A percentile compares a stretch with the other conserved stretches of the same genome.
Evolutionary conservation across 2,113 vertebrate genomes (phyloP).

Genomic region (Rousettus leschenaultii): DNA sequence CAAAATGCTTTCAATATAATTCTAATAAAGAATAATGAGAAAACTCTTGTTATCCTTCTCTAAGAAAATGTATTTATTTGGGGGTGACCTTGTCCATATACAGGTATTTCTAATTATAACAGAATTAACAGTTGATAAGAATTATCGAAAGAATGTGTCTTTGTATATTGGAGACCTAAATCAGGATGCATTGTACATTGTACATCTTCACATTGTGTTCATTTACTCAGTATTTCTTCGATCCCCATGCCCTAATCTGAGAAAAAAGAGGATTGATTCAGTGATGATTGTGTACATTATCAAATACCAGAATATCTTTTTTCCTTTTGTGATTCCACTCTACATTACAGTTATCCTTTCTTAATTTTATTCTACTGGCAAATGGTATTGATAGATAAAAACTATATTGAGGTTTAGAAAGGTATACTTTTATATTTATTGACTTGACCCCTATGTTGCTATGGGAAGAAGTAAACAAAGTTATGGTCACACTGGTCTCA

Average conservation of each 20-base stretch:
- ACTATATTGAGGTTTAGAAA: not conserved
- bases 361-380: not conserved
- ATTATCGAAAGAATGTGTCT: not conserved
- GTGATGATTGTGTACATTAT: not conserved
- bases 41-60: not conserved
- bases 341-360: not conserved
- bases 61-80: not conserved
- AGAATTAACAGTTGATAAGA: not conserved
- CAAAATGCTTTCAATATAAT: conserved; percentile 1
- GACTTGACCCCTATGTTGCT: not conserved
- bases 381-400: not conserved
- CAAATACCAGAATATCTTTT: not conserved
- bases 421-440: not conserved
- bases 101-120: not conserved
- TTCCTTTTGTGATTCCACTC: not conserved
- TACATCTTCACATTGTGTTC: not conserved
- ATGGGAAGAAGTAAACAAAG: not conserved
- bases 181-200: not conserved
- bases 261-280: not conserved
- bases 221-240: not conserved
- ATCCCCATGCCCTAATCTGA: not conserved
- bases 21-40: not conserved
- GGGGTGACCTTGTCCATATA: not conserved
- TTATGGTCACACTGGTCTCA: not conserved
- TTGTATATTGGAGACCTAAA: not conserved